Evolutionary conservation across 1,140 invertebrate genomes (phyloP), one percentile per base, ranked within the genome.

Genomic region (Drosophila biarmipes): DNA sequence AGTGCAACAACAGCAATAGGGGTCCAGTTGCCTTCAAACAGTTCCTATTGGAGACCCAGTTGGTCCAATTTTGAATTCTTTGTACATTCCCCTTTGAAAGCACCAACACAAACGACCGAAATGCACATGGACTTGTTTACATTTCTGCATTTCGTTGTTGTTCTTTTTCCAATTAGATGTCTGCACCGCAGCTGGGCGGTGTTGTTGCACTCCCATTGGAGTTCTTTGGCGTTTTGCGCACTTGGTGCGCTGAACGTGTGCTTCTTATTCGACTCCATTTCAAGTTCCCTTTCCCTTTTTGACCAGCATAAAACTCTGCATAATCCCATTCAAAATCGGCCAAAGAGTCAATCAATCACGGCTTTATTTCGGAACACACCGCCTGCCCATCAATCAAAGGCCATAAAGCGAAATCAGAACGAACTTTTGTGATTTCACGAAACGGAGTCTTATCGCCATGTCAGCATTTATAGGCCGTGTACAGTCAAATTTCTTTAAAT

Each of bases 51-150:
- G 15, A 86, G 72, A 61, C 64, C 74, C 73, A 87, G 78, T 86
- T 86, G 82, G 78, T 86, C 78, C 82, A 74, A 87, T 87, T 87
- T 86, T 78, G 61, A 66, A 73, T 85, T 78, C 54, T 55, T 86
- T 62, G 67, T 61, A 59, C 37, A 59, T 78, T 63, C 51, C 42
- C 71, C 37, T 57, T 15, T 15, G n/a, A 49, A 52, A 46, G 48
- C 29, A 29, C 45, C 45, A 46, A 52, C 45, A 34, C 34, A 56
- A 19, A 35, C 37, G 52, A 12, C 49, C 40, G 29, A 35, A 40
- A 37, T 31, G 53, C 40, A 53, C 38, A 62, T 62, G 35, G 21
- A 57, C 55, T 38, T 74, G 43, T 64, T 43, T 66, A 71, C 66
- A 52, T 71, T 73, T 72, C 48, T 51, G 38, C 54, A 57, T 51